phyloP scores from a whole-genome alignment of 2,888 invertebrate species.

The Hirtodrosophila trivittata region DNA sequence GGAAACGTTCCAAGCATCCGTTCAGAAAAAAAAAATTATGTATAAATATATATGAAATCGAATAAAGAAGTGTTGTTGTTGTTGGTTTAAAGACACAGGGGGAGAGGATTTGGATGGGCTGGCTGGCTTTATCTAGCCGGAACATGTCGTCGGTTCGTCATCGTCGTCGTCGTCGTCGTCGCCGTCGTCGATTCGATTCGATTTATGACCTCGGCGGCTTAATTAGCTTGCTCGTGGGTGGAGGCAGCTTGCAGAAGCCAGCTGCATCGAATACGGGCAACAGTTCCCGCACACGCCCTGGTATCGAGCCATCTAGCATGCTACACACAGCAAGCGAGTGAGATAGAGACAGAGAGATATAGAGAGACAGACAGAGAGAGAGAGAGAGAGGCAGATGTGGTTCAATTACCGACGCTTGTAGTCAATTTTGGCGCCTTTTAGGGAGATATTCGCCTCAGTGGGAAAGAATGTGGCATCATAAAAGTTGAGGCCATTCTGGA shows the following conservation, averaged over 20 bases:
- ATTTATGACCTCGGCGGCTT: constrained; percentile 85
- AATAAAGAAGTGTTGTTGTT: background rate
- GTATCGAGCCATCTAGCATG: constrained; percentile 88
- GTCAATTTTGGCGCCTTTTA: constrained; percentile 87
- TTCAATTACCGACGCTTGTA: constrained; percentile 83
- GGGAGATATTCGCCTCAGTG: constrained; percentile 89
- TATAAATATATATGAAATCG: background rate
- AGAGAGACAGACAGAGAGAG: constrained; percentile 1
- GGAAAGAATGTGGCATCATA: constrained; percentile 95
- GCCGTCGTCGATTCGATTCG: constrained; percentile 14
- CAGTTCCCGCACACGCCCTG: constrained; percentile 89
- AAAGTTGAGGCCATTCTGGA: constrained; percentile 93
- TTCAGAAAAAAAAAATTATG: constrained; percentile 4
- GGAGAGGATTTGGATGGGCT: constrained; percentile 10
- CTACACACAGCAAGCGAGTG: constrained; percentile 80
- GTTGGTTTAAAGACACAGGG: no score
- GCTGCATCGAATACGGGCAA: constrained; percentile 93
- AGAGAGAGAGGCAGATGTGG: background rate
- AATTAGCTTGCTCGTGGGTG: constrained; percentile 91
- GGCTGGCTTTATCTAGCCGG: constrained; percentile 43
- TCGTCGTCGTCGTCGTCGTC: constrained; percentile 15
- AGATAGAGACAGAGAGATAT: constrained; percentile 4
- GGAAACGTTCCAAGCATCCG: constrained; percentile 66
- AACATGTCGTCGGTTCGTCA: constrained; percentile 36
- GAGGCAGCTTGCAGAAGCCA: constrained; percentile 92